Conservation (phyloP, 2,797 vertebrate species). For the Dryobates pubescens region DNA sequence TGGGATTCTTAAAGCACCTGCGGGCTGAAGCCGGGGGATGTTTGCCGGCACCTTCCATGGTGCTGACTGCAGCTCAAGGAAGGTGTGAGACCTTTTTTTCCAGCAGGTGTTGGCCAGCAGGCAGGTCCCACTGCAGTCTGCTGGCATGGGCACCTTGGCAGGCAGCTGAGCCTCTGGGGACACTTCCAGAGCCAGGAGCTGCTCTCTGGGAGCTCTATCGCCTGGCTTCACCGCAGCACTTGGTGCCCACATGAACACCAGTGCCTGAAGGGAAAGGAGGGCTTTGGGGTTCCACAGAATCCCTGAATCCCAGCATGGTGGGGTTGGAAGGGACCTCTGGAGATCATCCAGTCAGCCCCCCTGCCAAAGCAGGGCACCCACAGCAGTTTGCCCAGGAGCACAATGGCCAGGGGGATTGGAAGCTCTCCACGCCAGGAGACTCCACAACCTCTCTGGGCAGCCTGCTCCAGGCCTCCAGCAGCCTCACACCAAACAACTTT, state of each 20-base stretch:
- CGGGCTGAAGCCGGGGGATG: not conserved
- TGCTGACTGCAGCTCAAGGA: not conserved
- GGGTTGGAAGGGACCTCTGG: not conserved
- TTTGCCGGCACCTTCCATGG: not conserved
- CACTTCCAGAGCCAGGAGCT: not conserved
- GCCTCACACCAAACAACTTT: not conserved
- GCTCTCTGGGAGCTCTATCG: not conserved
- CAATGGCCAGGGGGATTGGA: too few relatives aligned
- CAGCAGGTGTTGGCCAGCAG: accelerated
- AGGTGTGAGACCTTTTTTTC: not conserved
- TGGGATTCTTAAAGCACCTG: not conserved
- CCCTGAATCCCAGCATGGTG: not conserved
- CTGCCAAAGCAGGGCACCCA: too few relatives aligned
- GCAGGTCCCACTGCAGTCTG: not conserved
- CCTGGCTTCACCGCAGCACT: not conserved
- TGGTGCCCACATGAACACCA: accelerated
- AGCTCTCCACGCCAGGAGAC: too few relatives aligned
- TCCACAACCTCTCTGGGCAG: not conserved
- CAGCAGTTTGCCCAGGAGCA: too few relatives aligned
- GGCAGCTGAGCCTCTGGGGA: not conserved
- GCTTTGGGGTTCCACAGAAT: not conserved
- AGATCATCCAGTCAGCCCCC: too few relatives aligned
- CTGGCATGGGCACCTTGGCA: accelerated
- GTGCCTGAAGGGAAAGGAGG: not conserved
- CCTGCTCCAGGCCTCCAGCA: not conserved